Percentiles rank a stretch among this genome's conserved stretches.
Evolutionary conservation across 2,797 vertebrate genomes (phyloP).

Genomic region (Selene dorsalis): DNA sequence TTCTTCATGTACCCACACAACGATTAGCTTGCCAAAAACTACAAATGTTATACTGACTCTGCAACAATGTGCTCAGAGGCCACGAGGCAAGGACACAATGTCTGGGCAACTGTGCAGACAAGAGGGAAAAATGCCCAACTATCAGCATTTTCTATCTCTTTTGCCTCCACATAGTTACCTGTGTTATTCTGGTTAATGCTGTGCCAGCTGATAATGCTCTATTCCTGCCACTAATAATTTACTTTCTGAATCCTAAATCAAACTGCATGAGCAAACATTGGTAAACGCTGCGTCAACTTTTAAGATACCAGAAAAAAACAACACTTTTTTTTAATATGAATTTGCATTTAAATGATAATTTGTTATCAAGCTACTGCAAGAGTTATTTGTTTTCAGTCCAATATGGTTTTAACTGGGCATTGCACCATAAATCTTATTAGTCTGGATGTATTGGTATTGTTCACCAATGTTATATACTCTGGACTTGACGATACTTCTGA

Average conservation of each 20-base stretch:
- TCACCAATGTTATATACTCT: conserved; percentile 31
- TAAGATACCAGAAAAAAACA: conserved; percentile 20
- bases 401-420: conserved; percentile 31
- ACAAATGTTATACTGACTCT: conserved; percentile 44
- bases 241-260: conserved; percentile 28
- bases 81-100: conserved; percentile 32
- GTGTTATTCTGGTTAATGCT: conserved; percentile 44
- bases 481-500: conserved; percentile 31
- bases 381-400: conserved; percentile 37
- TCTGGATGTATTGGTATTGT: conserved; percentile 34
- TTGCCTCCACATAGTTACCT: conserved; percentile 13
- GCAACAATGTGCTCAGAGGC: conserved; percentile 44
- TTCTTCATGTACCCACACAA: conserved; percentile 60
- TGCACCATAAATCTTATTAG: background rate
- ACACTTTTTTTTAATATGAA: conserved; percentile 11
- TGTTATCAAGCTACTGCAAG: conserved; percentile 3
- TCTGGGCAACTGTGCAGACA: conserved; percentile 46
- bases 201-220: conserved; percentile 25
- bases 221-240: conserved; percentile 33
- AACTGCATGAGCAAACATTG: conserved; percentile 38
- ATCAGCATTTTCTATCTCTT: conserved; percentile 27
- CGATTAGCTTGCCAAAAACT: conserved; percentile 43
- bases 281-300: conserved; percentile 21
- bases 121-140: conserved; percentile 25
- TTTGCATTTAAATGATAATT: conserved; percentile 35